Evolutionary conservation across 35 echinoderm and acorn worm species (phyloP).

Genomic region (Strongylocentrotus purpuratus): DNA sequence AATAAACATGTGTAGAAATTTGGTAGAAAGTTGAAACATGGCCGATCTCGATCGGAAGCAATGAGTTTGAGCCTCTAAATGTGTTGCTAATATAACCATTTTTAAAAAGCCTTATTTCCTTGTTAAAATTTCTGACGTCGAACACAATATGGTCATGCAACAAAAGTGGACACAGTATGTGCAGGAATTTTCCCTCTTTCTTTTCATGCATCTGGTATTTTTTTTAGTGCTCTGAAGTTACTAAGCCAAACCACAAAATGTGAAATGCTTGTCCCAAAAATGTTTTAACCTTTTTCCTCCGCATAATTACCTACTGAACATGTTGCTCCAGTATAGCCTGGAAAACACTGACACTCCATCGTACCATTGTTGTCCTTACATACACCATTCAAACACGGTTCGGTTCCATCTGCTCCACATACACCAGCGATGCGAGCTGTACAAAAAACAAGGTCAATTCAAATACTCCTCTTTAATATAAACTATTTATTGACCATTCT

Average conservation of each 20-base stretch:
- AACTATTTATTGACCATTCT: not conserved
- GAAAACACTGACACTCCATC: not conserved
- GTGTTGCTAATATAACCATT: not conserved
- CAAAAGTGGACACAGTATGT: too few relatives aligned
- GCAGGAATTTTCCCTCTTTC: too few relatives aligned
- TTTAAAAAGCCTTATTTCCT: too few relatives aligned
- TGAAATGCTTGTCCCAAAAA: too few relatives aligned
- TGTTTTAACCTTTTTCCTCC: not conserved
- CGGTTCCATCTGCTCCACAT: not conserved
- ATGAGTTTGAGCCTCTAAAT: not conserved
- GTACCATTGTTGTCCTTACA: slow-evolving; percentile 2
- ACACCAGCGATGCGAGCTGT: not conserved
- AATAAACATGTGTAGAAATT: not conserved
- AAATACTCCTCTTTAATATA: not conserved
- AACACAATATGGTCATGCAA: too few relatives aligned
- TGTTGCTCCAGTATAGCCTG: not conserved
- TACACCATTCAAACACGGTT: not conserved
- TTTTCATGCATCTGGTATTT: too few relatives aligned
- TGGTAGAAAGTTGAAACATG: not conserved
- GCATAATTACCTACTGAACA: not conserved
- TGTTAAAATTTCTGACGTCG: not conserved
- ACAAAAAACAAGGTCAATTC: not conserved
- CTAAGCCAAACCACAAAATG: too few relatives aligned
- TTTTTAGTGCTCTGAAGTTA: too few relatives aligned
- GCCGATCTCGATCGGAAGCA: not conserved